Base-by-base conservation (phyloP, 37 sponge, comb jelly and placozoan genomes). In the Crambe crambe region DNA sequence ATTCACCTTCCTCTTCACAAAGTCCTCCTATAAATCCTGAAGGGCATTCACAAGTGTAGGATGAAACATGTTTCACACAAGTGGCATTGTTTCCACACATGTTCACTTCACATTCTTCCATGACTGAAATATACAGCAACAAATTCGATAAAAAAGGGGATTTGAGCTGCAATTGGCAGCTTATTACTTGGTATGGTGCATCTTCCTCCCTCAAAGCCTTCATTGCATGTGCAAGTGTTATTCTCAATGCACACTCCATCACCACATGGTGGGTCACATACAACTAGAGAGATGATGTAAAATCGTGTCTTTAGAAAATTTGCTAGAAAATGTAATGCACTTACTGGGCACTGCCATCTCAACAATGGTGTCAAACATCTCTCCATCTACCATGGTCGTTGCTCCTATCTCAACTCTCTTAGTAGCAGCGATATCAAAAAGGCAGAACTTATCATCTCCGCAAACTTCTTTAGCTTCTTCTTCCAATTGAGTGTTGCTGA, bases 231-330 rank as follows among this genome's bases (percentile, higher is more conserved):
- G 37, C 91, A 90, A 22, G 77, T 76, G 66, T 90, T 63, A 37
- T 74, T 82, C 3, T 38, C 67, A 0, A 85, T 58, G 64, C 91
- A 90, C 10, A 66, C 91, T 37, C 91, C 91, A 73, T 90, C 67
- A n/a, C 68, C 79, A 78, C 91, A 90, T 35, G 83, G 56, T 36
- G 91, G 86, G 39, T 85, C 74, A 81, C 91, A 90, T 17, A 34
- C 47, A 76, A 90, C 90, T 90, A 42, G 20, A 81, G 37, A 25
- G 32, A 68, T 9, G 15, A 18, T 15, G 15, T 18, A 9, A 51
- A n/a, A n/a, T n/a, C n/a, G n/a, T n/a, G n/a, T n/a, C n/a, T n/a
- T n/a, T 18, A 18, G 15, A 51, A 9, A 51, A 18, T 18, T 18
- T 51, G 9, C 9, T 18, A 9, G 9, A 51, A 9, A 51, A 51